Percentiles rank a stretch among this genome's conserved stretches.
Evolutionary conservation across 2,113 vertebrate genomes (phyloP).

Genomic region (Lagopus muta): DNA sequence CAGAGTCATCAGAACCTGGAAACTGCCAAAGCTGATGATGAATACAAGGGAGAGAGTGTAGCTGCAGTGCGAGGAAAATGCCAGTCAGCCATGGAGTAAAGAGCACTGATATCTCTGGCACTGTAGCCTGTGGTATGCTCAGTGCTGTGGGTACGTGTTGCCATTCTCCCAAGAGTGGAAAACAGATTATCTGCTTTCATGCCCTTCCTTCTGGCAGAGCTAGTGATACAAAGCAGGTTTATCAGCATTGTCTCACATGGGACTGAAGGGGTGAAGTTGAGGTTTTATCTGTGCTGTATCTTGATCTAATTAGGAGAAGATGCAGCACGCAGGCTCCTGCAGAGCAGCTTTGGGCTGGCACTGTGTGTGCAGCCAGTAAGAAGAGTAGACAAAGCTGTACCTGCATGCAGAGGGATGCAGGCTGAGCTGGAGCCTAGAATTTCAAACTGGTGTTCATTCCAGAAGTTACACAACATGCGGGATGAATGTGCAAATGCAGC

Average conservation of each 20-base stretch:
- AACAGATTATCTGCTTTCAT: background rate
- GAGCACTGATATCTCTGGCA: rapidly evolving
- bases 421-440: background rate
- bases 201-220: background rate
- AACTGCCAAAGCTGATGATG: background rate
- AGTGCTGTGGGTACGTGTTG: background rate
- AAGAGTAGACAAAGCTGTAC: rapidly evolving
- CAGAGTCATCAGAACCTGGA: background rate
- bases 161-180: background rate
- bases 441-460: background rate
- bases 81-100: background rate
- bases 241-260: background rate
- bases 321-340: rapidly evolving
- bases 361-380: background rate
- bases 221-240: background rate
- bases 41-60: background rate
- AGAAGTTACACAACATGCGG: background rate
- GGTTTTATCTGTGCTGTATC: background rate
- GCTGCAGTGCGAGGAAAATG: background rate
- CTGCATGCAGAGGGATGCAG: rapidly evolving
- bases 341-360: background rate
- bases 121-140: rapidly evolving
- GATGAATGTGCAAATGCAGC: background rate
- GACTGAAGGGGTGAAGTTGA: background rate
- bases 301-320: background rate